phyloP scores from a whole-genome alignment of 2,113 vertebrate genomes.

The Sapayoa aenigma region DNA sequence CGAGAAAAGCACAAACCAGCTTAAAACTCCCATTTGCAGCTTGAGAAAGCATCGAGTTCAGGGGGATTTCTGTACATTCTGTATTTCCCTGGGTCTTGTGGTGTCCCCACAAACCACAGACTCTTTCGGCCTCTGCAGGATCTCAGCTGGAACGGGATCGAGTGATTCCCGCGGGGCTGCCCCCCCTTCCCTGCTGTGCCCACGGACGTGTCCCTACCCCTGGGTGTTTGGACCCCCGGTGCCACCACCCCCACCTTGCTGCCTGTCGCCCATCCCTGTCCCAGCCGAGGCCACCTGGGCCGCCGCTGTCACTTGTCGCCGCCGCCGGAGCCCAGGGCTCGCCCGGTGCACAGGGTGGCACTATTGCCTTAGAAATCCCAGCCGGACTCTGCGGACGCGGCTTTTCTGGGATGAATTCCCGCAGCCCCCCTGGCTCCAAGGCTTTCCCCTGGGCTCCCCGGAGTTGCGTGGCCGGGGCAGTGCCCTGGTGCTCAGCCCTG shows the following conservation, averaged over 20 bases:
- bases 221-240: not conserved
- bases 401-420: rapidly evolving
- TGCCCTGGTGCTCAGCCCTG: not conserved
- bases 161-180: rapidly evolving
- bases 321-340: not conserved
- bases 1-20: not conserved
- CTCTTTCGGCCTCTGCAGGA: not conserved
- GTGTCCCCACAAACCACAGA: not conserved
- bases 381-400: not conserved
- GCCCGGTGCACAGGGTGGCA: not conserved
- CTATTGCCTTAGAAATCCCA: not conserved
- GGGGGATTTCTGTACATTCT: rapidly evolving
- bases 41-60: rapidly evolving
- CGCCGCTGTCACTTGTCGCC: rapidly evolving
- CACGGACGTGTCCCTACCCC: rapidly evolving
- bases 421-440: not conserved
- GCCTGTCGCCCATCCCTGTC: rapidly evolving
- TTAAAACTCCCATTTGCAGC: not conserved
- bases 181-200: not conserved
- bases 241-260: not conserved
- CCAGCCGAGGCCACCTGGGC: not conserved
- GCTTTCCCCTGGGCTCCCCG: not conserved
- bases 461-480: not conserved
- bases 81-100: rapidly evolving
- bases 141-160: rapidly evolving